These are phyloP conservation scores for Megastigmus dorsalis DNA, from an alignment of 2,888 invertebrate genomes.

Conservation along the genomic window DNA sequence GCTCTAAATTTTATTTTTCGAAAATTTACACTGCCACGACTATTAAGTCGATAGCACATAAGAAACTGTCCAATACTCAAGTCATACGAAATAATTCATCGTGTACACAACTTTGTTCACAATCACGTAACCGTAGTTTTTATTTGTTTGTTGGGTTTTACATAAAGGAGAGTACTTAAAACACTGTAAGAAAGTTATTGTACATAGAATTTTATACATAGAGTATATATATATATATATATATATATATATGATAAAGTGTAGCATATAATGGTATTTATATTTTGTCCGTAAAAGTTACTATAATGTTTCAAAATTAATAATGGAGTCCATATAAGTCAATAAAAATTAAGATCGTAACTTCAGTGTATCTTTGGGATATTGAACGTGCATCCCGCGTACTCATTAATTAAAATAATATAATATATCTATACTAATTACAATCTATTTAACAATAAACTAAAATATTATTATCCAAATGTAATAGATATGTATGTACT, in stretches of 20 bases:
- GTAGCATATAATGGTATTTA: slow-evolving; percentile 25
- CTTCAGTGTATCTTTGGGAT: neutral
- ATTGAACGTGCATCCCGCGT: neutral
- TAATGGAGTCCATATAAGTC: slow-evolving; percentile 13
- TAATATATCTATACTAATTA: slow-evolving; percentile 25
- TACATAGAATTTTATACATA: slow-evolving; percentile 53
- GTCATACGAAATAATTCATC: slow-evolving; percentile 3
- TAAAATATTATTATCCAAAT: slow-evolving; percentile 10
- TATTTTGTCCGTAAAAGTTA: slow-evolving; percentile 6
- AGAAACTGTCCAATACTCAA: slow-evolving; percentile 31
- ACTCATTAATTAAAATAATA: no score
- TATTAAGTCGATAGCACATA: neutral
- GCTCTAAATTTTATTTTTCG: slow-evolving; percentile 19
- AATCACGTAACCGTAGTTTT: no score
- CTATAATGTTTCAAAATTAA: neutral
- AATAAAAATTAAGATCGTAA: slow-evolving; percentile 17
- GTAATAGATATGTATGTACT: slow-evolving; percentile 27
- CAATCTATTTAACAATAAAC: neutral
- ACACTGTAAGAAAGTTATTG: slow-evolving; percentile 53
- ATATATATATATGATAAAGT: slow-evolving; percentile 11
- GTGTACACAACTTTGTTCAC: neutral
- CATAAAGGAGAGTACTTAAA: slow-evolving; percentile 3
- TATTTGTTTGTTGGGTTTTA: slow-evolving; percentile 5
- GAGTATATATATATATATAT: slow-evolving; percentile 27
- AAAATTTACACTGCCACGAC: neutral